A percentile compares a stretch with the other conserved stretches of the same genome.
phyloP scores from a whole-genome alignment of 1,140 invertebrate species.

The Macrobrachium nipponense region DNA sequence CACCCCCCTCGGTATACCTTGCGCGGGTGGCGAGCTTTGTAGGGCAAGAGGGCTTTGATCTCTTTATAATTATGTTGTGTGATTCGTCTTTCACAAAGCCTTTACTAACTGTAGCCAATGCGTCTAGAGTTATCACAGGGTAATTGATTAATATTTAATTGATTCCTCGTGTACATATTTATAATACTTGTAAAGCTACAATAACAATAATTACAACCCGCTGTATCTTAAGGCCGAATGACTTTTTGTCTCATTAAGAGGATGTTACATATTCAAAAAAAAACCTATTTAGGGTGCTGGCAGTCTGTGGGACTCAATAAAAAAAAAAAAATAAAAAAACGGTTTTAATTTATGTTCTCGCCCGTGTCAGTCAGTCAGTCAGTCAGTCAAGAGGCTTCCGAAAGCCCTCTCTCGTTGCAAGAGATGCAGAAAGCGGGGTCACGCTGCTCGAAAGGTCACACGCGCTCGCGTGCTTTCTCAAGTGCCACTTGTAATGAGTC shows the following conservation, averaged over 20 bases:
- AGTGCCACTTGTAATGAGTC: no score
- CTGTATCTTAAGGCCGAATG: no score
- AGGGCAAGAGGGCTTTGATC: conserved; percentile 41
- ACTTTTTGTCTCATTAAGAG: neutral
- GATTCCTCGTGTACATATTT: conserved; percentile 37
- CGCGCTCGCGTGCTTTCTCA: no score
- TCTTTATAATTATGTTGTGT: conserved; percentile 32
- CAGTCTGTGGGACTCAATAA: conserved; percentile 17
- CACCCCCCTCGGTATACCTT: conserved; percentile 12
- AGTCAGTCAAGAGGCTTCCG: no score
- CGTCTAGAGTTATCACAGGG: conserved; percentile 41
- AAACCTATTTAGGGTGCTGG: conserved; percentile 29
- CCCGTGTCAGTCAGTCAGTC: no score
- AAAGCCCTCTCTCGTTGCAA: no score
- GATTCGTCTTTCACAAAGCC: conserved; percentile 45
- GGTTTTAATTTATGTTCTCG: no score
- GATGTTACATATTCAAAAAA: conserved; percentile 3
- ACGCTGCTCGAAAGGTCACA: no score
- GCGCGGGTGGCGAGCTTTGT: conserved; percentile 13
- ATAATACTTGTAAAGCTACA: neutral
- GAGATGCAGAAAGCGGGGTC: no score
- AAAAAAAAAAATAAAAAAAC: no score
- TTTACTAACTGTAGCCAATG: conserved; percentile 44
- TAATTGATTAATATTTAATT: conserved; percentile 42
- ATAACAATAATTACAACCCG: no score